These are phyloP conservation scores for Asarcornis scutulata DNA, from an alignment of 2,113 vertebrate genomes.

Conservation along the genomic window DNA sequence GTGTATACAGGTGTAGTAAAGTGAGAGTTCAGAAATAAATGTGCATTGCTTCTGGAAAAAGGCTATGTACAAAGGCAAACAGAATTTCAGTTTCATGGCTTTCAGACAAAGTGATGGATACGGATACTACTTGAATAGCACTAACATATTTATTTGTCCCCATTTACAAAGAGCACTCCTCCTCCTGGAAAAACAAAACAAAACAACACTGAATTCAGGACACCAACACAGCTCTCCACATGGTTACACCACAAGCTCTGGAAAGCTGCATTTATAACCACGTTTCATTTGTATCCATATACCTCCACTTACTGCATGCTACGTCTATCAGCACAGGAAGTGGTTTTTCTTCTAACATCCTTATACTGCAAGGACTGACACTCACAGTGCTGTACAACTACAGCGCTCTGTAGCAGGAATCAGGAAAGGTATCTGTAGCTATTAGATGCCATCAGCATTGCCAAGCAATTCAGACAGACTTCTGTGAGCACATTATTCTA, in stretches of 20 bases:
- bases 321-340: constrained; percentile 55
- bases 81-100: neutral
- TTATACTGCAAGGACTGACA: constrained; percentile 34
- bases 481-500: neutral
- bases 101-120: neutral
- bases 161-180: neutral
- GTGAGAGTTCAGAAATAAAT: neutral
- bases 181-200: neutral
- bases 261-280: neutral
- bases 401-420: constrained; percentile 1
- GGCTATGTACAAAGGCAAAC: neutral
- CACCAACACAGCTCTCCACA: neutral
- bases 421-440: constrained; percentile 41
- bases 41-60: neutral
- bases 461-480: neutral
- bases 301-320: neutral
- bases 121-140: neutral
- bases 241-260: neutral
- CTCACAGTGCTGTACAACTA: neutral
- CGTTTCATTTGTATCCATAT: neutral
- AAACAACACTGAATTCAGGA: neutral
- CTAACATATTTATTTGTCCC: neutral
- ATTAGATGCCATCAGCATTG: constrained; percentile 38
- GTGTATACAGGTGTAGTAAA: neutral
- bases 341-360: constrained; percentile 53